Evolutionary conservation across 1,140 invertebrate species (phyloP).

Genomic region (Lepidurus couesii): DNA sequence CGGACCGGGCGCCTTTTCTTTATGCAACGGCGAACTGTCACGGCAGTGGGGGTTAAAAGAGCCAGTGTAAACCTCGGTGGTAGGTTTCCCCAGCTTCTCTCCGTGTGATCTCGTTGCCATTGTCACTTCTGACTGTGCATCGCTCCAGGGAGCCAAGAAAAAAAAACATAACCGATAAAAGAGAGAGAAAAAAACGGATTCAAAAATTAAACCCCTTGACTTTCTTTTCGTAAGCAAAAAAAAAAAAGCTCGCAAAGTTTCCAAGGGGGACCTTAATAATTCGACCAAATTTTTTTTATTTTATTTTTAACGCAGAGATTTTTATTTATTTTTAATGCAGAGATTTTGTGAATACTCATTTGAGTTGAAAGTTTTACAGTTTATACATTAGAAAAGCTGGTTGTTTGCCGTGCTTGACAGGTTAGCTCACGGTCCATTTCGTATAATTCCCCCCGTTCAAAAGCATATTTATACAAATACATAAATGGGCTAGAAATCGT

Average conservation of each 20-base stretch:
- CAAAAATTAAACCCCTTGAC: background rate
- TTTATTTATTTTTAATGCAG: too few relatives aligned
- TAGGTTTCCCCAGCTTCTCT: background rate
- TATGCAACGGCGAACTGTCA: background rate
- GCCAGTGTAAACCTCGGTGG: conserved; percentile 2
- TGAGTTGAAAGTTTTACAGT: too few relatives aligned
- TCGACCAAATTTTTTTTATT: too few relatives aligned
- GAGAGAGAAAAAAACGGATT: background rate
- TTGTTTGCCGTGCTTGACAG: too few relatives aligned
- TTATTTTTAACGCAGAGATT: background rate
- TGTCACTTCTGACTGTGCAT: conserved; percentile 5
- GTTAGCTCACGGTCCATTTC: too few relatives aligned
- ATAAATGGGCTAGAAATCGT: too few relatives aligned
- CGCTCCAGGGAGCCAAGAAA: conserved; percentile 6
- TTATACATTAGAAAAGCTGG: too few relatives aligned
- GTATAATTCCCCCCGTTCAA: too few relatives aligned
- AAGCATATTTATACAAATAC: too few relatives aligned
- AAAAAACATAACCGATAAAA: background rate
- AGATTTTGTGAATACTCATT: too few relatives aligned
- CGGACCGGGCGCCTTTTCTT: background rate
- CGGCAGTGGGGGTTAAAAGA: conserved; percentile 13
- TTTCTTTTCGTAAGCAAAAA: background rate
- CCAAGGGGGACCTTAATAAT: background rate
- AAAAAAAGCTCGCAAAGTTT: background rate
- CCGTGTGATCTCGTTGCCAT: conserved; percentile 8